These are phyloP conservation scores for Lathamus discolor DNA, from an alignment of 2,113 vertebrate genomes.

Conservation along the genomic window DNA sequence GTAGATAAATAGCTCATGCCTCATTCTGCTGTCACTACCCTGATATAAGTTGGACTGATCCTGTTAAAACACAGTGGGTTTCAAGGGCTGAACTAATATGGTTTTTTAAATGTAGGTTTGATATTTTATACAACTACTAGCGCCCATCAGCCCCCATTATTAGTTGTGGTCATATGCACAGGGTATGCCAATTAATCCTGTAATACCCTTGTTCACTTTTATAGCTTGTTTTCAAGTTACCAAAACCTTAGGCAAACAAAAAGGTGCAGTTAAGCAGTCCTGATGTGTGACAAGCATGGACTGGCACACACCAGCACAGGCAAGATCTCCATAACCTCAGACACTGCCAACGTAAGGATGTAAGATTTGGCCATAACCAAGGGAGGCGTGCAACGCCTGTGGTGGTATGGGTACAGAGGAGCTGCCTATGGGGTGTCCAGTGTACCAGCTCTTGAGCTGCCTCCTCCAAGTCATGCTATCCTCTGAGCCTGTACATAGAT, in stretches of 20 bases:
- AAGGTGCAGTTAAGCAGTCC: neutral
- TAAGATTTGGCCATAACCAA: neutral
- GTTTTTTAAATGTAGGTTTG: neutral
- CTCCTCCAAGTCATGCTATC: neutral
- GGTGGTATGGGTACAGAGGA: neutral
- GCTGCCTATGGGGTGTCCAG: no score
- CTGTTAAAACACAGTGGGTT: neutral
- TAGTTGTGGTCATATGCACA: neutral
- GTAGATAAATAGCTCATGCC: neutral
- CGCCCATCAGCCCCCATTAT: no score
- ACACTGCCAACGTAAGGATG: accelerated
- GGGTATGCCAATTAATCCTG: neutral
- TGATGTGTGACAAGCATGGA: neutral
- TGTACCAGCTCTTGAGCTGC: neutral
- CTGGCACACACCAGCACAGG: neutral
- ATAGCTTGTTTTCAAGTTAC: neutral
- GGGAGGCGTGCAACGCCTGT: accelerated
- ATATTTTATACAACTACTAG: neutral
- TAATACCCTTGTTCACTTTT: neutral
- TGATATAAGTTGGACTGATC: neutral
- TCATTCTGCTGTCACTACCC: neutral
- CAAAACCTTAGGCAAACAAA: neutral
- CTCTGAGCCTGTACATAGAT: neutral
- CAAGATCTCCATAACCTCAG: neutral
- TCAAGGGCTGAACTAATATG: neutral